Evolutionary conservation across 2,797 vertebrate species (phyloP), one percentile per base, ranked within the genome.

Genomic region (Staurois parvus): DNA sequence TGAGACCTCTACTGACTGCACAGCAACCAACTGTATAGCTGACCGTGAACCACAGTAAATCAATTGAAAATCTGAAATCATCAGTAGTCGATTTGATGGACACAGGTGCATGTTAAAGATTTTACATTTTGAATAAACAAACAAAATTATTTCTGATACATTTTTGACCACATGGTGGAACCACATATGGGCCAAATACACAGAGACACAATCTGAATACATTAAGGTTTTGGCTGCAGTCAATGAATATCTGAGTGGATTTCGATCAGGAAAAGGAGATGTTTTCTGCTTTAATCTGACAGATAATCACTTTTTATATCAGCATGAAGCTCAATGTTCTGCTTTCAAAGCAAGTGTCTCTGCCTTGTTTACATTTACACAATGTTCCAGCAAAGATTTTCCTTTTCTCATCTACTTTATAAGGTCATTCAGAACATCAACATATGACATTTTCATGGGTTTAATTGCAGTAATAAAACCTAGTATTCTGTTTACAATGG

Each of bases 361-460:
- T n/a, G 1, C 21, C 52, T 24, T 59, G 52, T 59, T 59, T 59
- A 59, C 52, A 56, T 9, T 56, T 56, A 56, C 52, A 2, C 8
- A 59, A 2, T 59, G 52, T 59, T 24, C 21, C 52, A 24, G 52
- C 52, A 24, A 24, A 59, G 52, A 59, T 59, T 59, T 59, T 59
- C 52, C 52, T n/a, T 59, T 59, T 59, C 21, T 9, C 88, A 89
- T 90, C 88, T 84, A 90, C 76, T 87, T 37, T 40, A 40, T 40
- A 37, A 11, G 69, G 32, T 5, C n/a, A n/a, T n/a, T 37, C 34
- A 40, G 34, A n/a, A 72, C 32, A 72, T 70, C 52, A 59, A 59
- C 52, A 59, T 59, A 24, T 59, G 11, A 59, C 21, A 59, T 59
- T 24, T 59, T 19, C 52, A 59, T 7, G 21, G 52, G 21, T 59